Evolutionary conservation across 2,113 vertebrate genomes (phyloP).

Genomic region (Notothenia coriiceps): DNA sequence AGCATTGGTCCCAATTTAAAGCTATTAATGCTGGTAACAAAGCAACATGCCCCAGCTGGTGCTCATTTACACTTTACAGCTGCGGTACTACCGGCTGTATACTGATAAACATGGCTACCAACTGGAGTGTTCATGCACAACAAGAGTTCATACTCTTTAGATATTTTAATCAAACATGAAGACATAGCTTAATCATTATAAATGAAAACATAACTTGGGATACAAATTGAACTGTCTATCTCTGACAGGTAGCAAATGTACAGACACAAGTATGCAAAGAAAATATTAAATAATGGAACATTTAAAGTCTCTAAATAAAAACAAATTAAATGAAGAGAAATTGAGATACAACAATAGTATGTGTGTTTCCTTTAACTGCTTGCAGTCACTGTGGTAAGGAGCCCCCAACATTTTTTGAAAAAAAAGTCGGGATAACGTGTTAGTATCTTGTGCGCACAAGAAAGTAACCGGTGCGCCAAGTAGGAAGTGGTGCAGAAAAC

Average conservation of each 20-base stretch:
- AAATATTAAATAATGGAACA: neutral
- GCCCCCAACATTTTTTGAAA: too few species aligned
- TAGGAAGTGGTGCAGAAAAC: too few species aligned
- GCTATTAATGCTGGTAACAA: neutral
- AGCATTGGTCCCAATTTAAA: neutral
- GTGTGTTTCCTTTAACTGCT: too few species aligned
- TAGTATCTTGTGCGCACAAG: too few species aligned
- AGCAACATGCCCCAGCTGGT: neutral
- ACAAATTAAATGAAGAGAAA: neutral
- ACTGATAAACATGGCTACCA: too few species aligned
- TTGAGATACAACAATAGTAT: too few species aligned
- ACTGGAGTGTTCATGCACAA: neutral
- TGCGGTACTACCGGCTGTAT: neutral
- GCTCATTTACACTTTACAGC: too few species aligned
- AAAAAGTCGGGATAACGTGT: too few species aligned
- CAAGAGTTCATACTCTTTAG: neutral
- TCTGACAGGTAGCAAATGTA: neutral
- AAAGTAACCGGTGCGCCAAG: too few species aligned
- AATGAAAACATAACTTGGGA: neutral
- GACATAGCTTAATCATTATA: neutral
- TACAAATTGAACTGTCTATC: neutral
- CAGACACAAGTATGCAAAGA: neutral
- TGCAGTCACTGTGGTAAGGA: too few species aligned
- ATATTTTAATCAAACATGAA: neutral
- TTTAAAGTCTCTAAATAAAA: neutral